phyloP scores from a whole-genome alignment of 92 coral and sea anemone species.

The Paramuricea clavata region DNA sequence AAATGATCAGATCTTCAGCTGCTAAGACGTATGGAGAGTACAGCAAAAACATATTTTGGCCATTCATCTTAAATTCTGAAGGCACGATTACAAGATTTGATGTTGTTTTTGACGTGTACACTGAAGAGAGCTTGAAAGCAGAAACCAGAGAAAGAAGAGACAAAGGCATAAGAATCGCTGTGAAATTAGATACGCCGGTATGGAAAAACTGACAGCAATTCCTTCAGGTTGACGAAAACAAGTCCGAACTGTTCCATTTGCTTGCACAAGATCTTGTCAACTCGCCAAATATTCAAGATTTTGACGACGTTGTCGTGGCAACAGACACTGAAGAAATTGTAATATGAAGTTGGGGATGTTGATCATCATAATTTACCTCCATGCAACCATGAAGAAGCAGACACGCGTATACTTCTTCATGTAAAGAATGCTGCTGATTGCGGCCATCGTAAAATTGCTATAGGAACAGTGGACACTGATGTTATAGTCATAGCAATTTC shows the following conservation, averaged over 20 bases:
- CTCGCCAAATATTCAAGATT: neutral
- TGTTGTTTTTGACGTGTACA: constrained; percentile 19
- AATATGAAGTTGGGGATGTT: neutral
- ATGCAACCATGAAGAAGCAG: constrained; percentile 72
- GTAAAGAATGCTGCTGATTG: constrained; percentile 53
- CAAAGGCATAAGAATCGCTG: neutral
- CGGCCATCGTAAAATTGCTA: constrained; percentile 50
- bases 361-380: constrained; percentile 58
- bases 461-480: constrained; percentile 38
- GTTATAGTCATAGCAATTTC: constrained; percentile 14
- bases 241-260: neutral
- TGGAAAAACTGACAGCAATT: constrained; percentile 3
- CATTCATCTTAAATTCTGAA: neutral
- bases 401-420: constrained; percentile 69
- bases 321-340: constrained; percentile 49
- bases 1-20: constrained; percentile 1
- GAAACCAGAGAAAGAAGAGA: constrained; percentile 23
- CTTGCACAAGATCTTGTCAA: constrained; percentile 7
- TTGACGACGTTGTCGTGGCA: constrained; percentile 14
- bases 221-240: neutral
- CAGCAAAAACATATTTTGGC: constrained; percentile 15
- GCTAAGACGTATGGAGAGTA: constrained; percentile 31
- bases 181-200: constrained; percentile 1
- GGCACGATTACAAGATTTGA: neutral
- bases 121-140: neutral